Evolutionary conservation across 2,888 invertebrate species (phyloP).

Genomic region (Mythimna pallens): DNA sequence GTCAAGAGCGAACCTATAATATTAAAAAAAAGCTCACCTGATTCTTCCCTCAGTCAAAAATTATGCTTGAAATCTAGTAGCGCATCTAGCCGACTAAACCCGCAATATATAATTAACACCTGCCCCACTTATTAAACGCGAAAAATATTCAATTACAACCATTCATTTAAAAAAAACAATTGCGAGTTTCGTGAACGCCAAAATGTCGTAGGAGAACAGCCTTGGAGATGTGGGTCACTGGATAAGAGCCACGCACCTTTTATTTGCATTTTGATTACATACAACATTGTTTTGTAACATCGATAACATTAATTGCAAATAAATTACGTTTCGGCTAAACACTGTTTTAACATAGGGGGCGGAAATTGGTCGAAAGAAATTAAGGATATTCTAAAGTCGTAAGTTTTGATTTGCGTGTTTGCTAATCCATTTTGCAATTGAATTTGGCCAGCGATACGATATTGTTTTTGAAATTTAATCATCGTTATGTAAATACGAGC

Average conservation of each 20-base stretch:
- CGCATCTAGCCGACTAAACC: conserved; percentile 42
- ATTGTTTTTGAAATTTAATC: conserved; percentile 36
- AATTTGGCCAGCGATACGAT: conserved; percentile 16
- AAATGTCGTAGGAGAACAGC: conserved; percentile 76
- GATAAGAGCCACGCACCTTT: conserved; percentile 82
- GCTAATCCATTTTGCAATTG: conserved; percentile 47
- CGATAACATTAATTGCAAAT: conserved; percentile 83
- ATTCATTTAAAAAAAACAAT: conserved; percentile 60
- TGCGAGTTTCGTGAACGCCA: conserved; percentile 63
- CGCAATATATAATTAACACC: conserved; percentile 51
- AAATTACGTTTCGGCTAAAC: conserved; percentile 75
- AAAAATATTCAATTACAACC: conserved; percentile 59
- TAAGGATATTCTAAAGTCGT: conserved; percentile 30
- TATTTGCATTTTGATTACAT: conserved; percentile 89
- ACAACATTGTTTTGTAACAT: conserved; percentile 74
- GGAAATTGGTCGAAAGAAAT: conserved; percentile 69
- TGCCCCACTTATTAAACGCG: conserved; percentile 48
- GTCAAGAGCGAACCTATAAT: too few species aligned
- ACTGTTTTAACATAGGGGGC: conserved; percentile 59
- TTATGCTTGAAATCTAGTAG: conserved; percentile 12
- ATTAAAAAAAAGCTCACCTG: too few species aligned
- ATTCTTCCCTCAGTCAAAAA: not conserved
- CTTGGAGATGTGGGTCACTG: conserved; percentile 88
- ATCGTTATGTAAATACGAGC: conserved; percentile 29
- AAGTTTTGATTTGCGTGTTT: conserved; percentile 61